These are phyloP conservation scores for Typhlichthys subterraneus DNA, from an alignment of 2,797 vertebrate genomes.

Conservation along the genomic window DNA sequence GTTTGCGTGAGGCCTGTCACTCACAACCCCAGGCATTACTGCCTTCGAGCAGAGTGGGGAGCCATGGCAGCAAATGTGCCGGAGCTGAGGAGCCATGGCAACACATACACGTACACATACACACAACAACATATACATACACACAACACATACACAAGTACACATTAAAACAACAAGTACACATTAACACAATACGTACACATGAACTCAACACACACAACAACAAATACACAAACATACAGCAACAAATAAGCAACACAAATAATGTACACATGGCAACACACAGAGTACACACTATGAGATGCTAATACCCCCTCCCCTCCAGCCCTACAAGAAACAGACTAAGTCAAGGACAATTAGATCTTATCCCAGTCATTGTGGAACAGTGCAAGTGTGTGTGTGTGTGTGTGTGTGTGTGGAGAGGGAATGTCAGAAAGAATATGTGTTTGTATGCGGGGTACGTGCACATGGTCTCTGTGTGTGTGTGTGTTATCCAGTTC, in stretches of 20 bases:
- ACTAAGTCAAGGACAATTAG: background rate
- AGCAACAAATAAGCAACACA: too few relatives aligned
- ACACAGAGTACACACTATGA: background rate
- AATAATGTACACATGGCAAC: too few relatives aligned
- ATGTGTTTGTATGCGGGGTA: background rate
- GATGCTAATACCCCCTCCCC: background rate
- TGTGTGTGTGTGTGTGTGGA: constrained; percentile 4
- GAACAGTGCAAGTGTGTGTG: background rate
- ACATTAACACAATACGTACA: too few relatives aligned
- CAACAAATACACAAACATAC: too few relatives aligned
- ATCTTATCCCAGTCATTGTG: background rate
- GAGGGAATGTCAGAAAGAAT: background rate
- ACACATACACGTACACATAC: constrained; percentile 1
- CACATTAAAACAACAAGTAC: too few relatives aligned
- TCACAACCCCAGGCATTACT: constrained; percentile 17
- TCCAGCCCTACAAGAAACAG: background rate
- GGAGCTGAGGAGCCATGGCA: constrained; percentile 1
- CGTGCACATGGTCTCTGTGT: background rate
- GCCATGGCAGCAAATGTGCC: constrained; percentile 31
- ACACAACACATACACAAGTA: too few relatives aligned
- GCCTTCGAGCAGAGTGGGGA: constrained; percentile 30
- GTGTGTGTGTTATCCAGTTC: background rate
- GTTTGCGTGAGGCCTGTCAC: constrained; percentile 23
- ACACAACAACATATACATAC: constrained; percentile 3
- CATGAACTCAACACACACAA: too few relatives aligned